Base-by-base conservation (phyloP, 2,888 invertebrate species). In the Torymus auratus region DNA sequence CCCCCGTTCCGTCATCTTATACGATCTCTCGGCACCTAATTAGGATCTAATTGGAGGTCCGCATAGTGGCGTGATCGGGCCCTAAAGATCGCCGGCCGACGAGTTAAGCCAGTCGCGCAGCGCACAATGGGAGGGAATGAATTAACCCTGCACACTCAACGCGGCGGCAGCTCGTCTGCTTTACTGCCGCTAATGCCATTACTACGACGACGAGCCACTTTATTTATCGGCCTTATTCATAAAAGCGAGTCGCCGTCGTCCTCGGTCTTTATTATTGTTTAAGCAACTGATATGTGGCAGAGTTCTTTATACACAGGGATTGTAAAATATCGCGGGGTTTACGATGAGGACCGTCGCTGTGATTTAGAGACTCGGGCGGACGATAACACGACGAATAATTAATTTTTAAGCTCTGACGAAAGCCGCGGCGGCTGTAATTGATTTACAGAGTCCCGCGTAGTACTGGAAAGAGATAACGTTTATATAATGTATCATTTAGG, bases 141-240 rank as follows among this genome's bases (percentile, higher is more conserved):
- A 81, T 81, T 81, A 69, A 77, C 72, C 41, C n/a, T n/a, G n/a
- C 41, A 41, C 41, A 10, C 41, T 41, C 3, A 3, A 7, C 41
- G 7, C 41, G 7, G 41, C 41, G 41, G 41, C 41, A 41, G 7
- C n/a, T n/a, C n/a, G n/a, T 20, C 72, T 76, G 71, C 75, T 76
- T 80, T 71, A 67, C 80, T 17, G 17, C 64, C 55, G 41, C 60
- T 80, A 75, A 78, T 78, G 73, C 69, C 56, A 73, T 69, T 79
- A 78, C 56, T 20, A 64, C 7, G 41, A 41, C 41, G 41, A 41
- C 61, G 52, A 62, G 53, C 56, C 76, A 81, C 76, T 77, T 73
- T 81, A 77, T 81, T 72, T 81, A 76, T 72, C 61, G 68, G 76
- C 76, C 71, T 76, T 81, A 76, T 81, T 76, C 80, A 77, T 68